Evolutionary conservation across 2,113 vertebrate genomes (phyloP), one percentile per base, ranked within the genome.

Genomic region (Helogale parvula): DNA sequence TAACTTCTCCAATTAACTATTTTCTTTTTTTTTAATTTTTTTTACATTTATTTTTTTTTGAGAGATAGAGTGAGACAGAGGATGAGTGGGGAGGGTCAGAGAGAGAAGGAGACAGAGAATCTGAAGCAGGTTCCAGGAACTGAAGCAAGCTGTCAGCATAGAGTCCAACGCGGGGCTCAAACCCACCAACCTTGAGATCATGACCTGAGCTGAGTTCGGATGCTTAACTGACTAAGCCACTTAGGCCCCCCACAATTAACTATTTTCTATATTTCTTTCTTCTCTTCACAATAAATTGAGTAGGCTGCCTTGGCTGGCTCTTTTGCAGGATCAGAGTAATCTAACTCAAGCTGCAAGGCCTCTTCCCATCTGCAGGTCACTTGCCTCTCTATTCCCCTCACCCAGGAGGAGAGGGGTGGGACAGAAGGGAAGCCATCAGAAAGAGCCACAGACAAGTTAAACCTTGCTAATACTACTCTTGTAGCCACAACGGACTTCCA

Each of bases 251-350:
- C 45, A 47, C 25, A 89, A 66, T 95, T 38, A 91, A 65, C 41
- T 90, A 21, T 81, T 69, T 81, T 83, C 81, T 74, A 5, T 79
- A 88, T 90, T 68, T 63, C 35, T 96, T 95, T 97, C 60, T 93
- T 81, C 47, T 69, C 81, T 77, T 72, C 71, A 96, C 31, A 93
- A 25, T 71, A 69, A 74, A 35, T 33, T 72, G 60, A 94, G 80
- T 50, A 94, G 88, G 52, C n/a, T 71, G 31, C 27, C 8, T 38
- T 82, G 54, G 4, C 5, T 45, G 23, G 41, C 81, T 71, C 47
- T 87, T 80, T 60, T 71, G 63, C 33, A 83, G 76, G 38, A 17
- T 89, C 77, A 69, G 31, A 74, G 47, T 45, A 68, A 86, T 57
- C 7, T 66, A 80, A 69, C 35, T 57, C 83, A 23, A 50, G 1